Conservation (phyloP, 2,888 invertebrate genomes). For the Iselma pallidipennis region DNA sequence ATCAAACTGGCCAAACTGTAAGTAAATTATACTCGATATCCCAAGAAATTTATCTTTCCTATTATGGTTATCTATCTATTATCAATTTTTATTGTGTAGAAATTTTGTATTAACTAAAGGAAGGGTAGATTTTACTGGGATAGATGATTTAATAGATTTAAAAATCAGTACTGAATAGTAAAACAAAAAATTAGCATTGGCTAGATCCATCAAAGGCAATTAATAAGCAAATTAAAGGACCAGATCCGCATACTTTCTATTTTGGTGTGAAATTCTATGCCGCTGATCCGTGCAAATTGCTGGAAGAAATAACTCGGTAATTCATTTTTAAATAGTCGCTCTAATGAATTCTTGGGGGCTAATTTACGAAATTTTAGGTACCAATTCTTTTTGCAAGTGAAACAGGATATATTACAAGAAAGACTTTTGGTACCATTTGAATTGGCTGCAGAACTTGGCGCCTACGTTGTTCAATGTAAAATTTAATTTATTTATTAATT, state of each 20-base stretch:
- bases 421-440: conserved; percentile 90
- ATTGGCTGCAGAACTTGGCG: conserved; percentile 87
- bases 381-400: conserved; percentile 95
- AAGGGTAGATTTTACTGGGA: too few species aligned
- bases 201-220: conserved; percentile 89
- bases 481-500: conserved; percentile 38
- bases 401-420: conserved; percentile 94
- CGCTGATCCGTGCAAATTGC: conserved; percentile 92
- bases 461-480: conserved; percentile 95
- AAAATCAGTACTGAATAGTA: not conserved
- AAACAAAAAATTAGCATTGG: conserved; percentile 77
- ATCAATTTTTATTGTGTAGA: too few species aligned
- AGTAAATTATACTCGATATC: conserved; percentile 46
- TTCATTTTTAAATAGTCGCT: not conserved
- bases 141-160: not conserved
- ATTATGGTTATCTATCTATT: not conserved
- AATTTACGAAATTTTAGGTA: conserved; percentile 69
- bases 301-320: conserved; percentile 95
- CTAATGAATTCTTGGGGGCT: too few species aligned
- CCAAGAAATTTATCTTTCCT: conserved; percentile 2
- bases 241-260: conserved; percentile 78
- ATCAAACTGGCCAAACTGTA: conserved; percentile 93
- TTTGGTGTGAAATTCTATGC: conserved; percentile 98
- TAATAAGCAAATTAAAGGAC: conserved; percentile 80
- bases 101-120: too few species aligned